Percentiles rank a stretch among this genome's conserved stretches.
Conservation (phyloP, 2,888 invertebrate genomes). For the Prosapia bicincta region DNA sequence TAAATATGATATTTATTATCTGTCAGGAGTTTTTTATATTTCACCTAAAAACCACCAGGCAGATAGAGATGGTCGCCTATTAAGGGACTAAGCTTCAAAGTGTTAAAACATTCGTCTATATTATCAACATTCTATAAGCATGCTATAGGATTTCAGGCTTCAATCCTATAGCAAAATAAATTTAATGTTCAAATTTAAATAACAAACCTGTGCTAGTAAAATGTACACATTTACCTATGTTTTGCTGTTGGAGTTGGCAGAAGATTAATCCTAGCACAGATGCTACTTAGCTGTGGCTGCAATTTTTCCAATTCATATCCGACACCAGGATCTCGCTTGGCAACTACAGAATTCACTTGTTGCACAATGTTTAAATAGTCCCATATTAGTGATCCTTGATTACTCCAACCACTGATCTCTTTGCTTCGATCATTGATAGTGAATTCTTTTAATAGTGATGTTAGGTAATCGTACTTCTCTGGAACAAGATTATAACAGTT, state of each 20-base stretch:
- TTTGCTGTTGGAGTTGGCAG: conserved; percentile 51
- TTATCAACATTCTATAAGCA: too few relatives aligned
- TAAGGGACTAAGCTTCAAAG: too few relatives aligned
- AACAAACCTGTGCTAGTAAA: neutral
- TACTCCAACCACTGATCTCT: conserved; percentile 57
- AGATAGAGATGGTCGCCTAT: too few relatives aligned
- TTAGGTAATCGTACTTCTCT: conserved; percentile 66
- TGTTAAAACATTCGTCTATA: too few relatives aligned
- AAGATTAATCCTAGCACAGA: conserved; percentile 51
- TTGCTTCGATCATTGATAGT: conserved; percentile 41
- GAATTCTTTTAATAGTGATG: conserved; percentile 58
- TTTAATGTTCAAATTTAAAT: neutral
- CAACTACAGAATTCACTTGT: conserved; percentile 49
- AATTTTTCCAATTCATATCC: conserved; percentile 50
- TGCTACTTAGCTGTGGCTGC: conserved; percentile 50
- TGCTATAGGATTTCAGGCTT: too few relatives aligned
- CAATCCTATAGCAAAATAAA: neutral
- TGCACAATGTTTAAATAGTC: conserved; percentile 66
- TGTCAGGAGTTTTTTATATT: too few relatives aligned
- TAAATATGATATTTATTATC: too few relatives aligned
- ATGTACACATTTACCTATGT: conserved; percentile 47
- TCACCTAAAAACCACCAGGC: too few relatives aligned
- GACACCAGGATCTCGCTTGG: conserved; percentile 42
- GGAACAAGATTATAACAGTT: too few relatives aligned
- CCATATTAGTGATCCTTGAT: conserved; percentile 67